Conservation (phyloP, 1,140 invertebrate genomes). For the Pomphorhynchus laevis region DNA sequence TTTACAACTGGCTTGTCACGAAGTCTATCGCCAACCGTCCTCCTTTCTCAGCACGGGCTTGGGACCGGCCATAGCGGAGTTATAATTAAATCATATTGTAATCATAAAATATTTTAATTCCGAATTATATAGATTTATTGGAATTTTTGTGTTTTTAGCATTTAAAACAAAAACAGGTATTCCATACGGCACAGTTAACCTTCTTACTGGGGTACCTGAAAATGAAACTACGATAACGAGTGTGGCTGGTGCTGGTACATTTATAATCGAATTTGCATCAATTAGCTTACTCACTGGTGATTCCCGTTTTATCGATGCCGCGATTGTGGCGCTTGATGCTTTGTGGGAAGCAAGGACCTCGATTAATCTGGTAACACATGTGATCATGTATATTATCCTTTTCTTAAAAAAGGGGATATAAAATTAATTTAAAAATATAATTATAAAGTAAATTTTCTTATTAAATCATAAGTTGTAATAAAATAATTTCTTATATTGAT, state of each 20-base stretch:
- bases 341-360: conserved; percentile 33
- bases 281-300: conserved; percentile 55
- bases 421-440: not conserved
- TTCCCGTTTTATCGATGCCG: conserved; percentile 59
- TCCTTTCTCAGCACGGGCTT: too few species aligned
- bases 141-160: conserved; percentile 15
- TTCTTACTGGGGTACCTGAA: conserved; percentile 11
- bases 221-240: conserved; percentile 17
- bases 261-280: conserved; percentile 76
- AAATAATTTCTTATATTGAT: too few species aligned
- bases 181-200: conserved; percentile 66
- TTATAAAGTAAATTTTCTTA: too few species aligned
- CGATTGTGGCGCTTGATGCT: conserved; percentile 50
- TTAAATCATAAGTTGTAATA: too few species aligned
- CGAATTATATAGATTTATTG: not conserved
- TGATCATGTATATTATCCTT: not conserved
- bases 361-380: conserved; percentile 5
- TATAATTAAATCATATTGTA: too few species aligned
- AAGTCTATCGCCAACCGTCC: too few species aligned
- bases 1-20: too few species aligned
- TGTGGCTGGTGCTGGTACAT: conserved; percentile 83
- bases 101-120: not conserved
- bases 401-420: not conserved
- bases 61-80: too few species aligned
- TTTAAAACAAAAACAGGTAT: conserved; percentile 37